Conservation (phyloP, 30 jellyfish, hydroid and myxozoan species). For the Hydra vulgaris region DNA sequence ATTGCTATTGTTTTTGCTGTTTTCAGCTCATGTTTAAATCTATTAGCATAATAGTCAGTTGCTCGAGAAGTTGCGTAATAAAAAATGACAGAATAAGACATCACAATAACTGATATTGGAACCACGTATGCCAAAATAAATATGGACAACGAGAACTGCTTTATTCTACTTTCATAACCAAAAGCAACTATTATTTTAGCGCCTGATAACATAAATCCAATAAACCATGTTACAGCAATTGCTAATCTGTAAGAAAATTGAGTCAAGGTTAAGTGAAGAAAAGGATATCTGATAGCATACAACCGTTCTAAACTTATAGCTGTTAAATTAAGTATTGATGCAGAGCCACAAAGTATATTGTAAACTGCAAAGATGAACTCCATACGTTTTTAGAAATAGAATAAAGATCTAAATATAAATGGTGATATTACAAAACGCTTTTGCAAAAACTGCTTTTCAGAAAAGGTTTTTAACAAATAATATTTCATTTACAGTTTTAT, state of each 20-base stretch:
- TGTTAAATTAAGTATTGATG: constrained; percentile 61
- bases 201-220: constrained; percentile 38
- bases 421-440: too few relatives aligned
- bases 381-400: background rate
- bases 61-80: background rate
- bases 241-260: constrained; percentile 33
- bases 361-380: background rate
- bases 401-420: background rate
- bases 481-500: too few relatives aligned
- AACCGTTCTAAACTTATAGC: constrained; percentile 54
- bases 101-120: constrained; percentile 30
- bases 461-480: too few relatives aligned
- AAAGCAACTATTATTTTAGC: constrained; percentile 29
- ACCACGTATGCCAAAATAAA: constrained; percentile 40
- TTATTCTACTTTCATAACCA: constrained; percentile 35
- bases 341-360: constrained; percentile 52
- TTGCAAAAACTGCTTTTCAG: too few relatives aligned
- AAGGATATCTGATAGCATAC: constrained; percentile 34
- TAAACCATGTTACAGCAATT: constrained; percentile 9
- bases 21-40: constrained; percentile 32
- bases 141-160: constrained; percentile 37
- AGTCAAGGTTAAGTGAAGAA: constrained; percentile 15
- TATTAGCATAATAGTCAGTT: background rate
- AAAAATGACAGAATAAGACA: constrained; percentile 37
- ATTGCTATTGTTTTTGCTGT: constrained; percentile 39